Conservation (phyloP, 2,113 vertebrate genomes). For the Callipepla squamata region DNA sequence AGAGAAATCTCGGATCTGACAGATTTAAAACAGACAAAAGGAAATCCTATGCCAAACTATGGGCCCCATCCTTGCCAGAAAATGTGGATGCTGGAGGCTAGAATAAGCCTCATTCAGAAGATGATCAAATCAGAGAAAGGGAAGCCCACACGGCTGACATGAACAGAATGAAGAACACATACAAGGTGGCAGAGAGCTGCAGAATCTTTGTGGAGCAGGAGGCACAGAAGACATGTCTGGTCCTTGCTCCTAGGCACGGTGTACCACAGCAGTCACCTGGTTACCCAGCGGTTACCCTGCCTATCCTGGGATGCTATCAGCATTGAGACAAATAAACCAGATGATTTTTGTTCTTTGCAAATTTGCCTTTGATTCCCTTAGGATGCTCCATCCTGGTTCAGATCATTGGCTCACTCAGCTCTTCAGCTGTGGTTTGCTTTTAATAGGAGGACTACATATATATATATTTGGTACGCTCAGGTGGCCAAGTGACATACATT, state of each 20-base stretch:
- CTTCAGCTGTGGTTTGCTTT: conserved; percentile 19
- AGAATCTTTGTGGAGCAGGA: neutral
- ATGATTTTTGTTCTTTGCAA: neutral
- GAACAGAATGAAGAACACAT: neutral
- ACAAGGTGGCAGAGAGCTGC: neutral
- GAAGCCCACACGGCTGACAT: neutral
- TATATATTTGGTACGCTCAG: neutral
- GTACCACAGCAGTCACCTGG: neutral
- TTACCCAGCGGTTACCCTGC: neutral
- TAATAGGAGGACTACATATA: neutral
- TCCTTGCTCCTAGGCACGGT: neutral
- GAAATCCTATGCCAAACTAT: neutral
- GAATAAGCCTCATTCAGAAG: neutral
- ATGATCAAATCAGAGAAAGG: neutral
- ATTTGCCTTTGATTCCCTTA: conserved; percentile 8
- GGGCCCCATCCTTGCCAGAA: neutral
- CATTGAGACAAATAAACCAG: neutral
- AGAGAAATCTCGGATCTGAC: neutral
- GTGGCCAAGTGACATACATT: neutral
- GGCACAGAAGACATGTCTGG: neutral
- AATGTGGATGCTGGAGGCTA: neutral
- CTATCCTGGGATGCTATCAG: neutral
- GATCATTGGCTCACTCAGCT: conserved; percentile 23
- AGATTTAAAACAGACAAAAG: neutral
- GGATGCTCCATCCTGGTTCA: neutral